Evolutionary conservation across 2,797 vertebrate genomes (phyloP).

Genomic region (Mus caroli): DNA sequence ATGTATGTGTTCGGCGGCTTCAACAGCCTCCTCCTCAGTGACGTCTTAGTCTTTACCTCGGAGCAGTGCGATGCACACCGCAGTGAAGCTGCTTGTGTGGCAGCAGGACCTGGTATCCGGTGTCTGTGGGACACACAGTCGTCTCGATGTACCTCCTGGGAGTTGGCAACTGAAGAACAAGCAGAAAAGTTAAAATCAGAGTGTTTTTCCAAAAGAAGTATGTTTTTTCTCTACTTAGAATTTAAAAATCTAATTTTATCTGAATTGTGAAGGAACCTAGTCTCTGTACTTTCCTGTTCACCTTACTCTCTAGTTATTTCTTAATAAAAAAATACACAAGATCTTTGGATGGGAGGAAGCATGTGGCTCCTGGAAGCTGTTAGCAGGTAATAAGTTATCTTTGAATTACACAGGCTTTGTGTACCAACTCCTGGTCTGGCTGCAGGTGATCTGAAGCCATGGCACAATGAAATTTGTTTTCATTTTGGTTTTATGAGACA

Average conservation of each 20-base stretch:
- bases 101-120: conserved; percentile 91
- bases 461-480: neutral
- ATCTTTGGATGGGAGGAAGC: neutral
- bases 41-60: conserved; percentile 94
- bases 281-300: conserved; percentile 11
- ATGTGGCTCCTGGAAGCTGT: neutral
- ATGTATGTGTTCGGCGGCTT: conserved; percentile 99
- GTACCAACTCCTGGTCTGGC: neutral
- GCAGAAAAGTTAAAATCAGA: conserved; percentile 88
- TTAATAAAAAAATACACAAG: neutral
- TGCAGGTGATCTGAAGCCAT: neutral
- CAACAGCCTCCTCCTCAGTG: conserved; percentile 97
- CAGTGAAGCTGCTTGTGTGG: conserved; percentile 87
- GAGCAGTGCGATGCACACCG: conserved; percentile 91
- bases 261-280: conserved; percentile 44
- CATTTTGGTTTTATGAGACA: neutral
- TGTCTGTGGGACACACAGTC: conserved; percentile 92
- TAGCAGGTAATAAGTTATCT: neutral
- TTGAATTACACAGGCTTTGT: neutral
- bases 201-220: conserved; percentile 93
- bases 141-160: conserved; percentile 92
- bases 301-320: conserved; percentile 38
- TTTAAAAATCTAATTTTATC: conserved; percentile 64
- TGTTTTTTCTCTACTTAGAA: conserved; percentile 62
- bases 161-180: conserved; percentile 83